phyloP scores from a whole-genome alignment of 2,797 vertebrate species.

The Scleropages formosus region DNA sequence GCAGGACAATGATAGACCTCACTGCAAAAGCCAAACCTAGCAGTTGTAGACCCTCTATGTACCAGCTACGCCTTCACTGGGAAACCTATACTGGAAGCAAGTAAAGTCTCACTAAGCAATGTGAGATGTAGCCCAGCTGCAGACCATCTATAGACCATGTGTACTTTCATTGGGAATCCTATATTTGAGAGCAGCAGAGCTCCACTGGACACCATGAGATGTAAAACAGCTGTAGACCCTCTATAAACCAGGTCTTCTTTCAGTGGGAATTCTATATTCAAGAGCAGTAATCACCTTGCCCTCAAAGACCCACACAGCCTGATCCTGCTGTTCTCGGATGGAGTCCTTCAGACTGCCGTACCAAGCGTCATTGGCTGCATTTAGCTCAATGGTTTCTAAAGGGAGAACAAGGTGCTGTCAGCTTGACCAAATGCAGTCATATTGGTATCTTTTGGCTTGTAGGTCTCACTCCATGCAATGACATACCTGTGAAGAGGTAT shows the following conservation, averaged over 20 bases:
- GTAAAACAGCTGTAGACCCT: too few relatives aligned
- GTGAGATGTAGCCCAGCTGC: background rate
- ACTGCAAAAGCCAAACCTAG: background rate
- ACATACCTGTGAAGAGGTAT: conserved; percentile 88
- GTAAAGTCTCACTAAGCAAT: background rate
- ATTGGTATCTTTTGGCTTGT: background rate
- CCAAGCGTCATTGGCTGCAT: conserved; percentile 88
- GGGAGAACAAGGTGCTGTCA: conserved; percentile 9
- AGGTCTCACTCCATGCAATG: background rate
- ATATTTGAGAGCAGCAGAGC: background rate
- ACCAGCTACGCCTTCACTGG: background rate
- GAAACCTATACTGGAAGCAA: background rate
- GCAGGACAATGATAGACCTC: too few relatives aligned
- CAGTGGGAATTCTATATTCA: too few relatives aligned
- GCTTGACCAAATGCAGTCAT: background rate
- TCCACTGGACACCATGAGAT: too few relatives aligned
- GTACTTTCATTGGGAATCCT: too few relatives aligned
- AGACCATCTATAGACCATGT: background rate
- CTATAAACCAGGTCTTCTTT: too few relatives aligned
- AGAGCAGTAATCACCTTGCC: conserved; percentile 78
- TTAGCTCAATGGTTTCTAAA: conserved; percentile 82
- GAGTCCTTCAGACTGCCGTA: conserved; percentile 90
- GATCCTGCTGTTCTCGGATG: conserved; percentile 82
- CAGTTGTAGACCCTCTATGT: background rate
- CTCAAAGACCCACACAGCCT: conserved; percentile 95